Evolutionary conservation across 1,140 invertebrate genomes (phyloP).

Genomic region (Psilanteris sp.): DNA sequence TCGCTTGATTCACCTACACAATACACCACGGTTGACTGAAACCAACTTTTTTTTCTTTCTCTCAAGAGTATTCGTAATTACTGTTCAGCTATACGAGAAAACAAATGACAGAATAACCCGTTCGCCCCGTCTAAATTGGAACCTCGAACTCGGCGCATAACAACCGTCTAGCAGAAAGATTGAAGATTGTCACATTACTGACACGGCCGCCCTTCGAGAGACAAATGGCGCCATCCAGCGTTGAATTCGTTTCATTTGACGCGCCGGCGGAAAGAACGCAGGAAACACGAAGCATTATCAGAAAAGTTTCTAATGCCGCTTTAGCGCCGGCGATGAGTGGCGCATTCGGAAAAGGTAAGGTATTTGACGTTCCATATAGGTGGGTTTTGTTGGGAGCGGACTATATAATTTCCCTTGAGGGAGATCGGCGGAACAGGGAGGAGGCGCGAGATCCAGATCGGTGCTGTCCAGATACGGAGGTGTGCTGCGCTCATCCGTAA

Average conservation of each 20-base stretch:
- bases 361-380: conserved; percentile 71
- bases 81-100: no score
- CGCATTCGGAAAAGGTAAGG: conserved; percentile 73
- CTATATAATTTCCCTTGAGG: conserved; percentile 80
- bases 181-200: conserved; percentile 33
- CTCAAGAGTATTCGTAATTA: no score
- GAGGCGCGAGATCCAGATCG: conserved; percentile 72
- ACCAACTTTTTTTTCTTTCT: no score
- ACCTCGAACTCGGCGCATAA: conserved; percentile 9
- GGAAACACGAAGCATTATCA: conserved; percentile 58
- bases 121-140: conserved; percentile 3
- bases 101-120: conserved; percentile 5
- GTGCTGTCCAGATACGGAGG: conserved; percentile 73
- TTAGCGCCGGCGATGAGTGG: conserved; percentile 48
- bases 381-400: conserved; percentile 69
- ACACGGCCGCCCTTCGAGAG: conserved; percentile 4
- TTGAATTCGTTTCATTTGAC: conserved; percentile 21
- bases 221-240: conserved; percentile 19
- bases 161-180: conserved; percentile 18
- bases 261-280: conserved; percentile 5
- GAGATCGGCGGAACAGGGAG: conserved; percentile 72
- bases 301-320: conserved; percentile 69
- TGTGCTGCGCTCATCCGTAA: conserved; percentile 74
- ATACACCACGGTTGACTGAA: no score
- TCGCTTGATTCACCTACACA: no score